These are phyloP conservation scores for Thera britannica DNA, from an alignment of 2,888 invertebrate genomes.

Conservation along the genomic window DNA sequence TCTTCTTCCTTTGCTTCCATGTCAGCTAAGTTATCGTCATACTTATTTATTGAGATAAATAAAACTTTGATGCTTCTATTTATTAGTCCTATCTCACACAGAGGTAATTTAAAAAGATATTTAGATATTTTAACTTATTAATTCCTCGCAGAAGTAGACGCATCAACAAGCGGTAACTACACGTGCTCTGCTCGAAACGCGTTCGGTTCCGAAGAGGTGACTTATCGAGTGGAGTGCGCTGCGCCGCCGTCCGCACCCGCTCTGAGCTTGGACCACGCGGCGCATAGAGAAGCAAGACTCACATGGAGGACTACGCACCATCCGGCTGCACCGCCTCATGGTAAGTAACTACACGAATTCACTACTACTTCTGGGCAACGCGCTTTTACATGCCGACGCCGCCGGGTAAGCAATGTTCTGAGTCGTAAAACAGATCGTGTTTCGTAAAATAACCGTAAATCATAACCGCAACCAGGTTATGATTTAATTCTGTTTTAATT, in stretches of 20 bases:
- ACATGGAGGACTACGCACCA: slow-evolving; percentile 83
- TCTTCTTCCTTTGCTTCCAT: no score
- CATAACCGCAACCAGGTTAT: no score
- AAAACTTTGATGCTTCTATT: no score
- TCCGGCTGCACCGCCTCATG: slow-evolving; percentile 83
- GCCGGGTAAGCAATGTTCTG: no score
- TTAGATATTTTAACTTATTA: not conserved
- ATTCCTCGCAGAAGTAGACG: slow-evolving; percentile 85
- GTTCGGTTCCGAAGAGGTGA: slow-evolving; percentile 92
- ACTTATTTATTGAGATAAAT: no score
- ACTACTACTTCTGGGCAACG: no score
- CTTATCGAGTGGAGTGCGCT: slow-evolving; percentile 91
- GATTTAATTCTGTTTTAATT: no score
- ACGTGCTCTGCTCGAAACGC: slow-evolving; percentile 93
- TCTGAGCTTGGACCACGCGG: slow-evolving; percentile 88
- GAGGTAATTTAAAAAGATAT: not conserved
- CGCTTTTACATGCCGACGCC: no score
- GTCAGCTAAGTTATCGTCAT: no score
- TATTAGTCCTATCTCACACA: no score
- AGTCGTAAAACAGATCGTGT: no score
- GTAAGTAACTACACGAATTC: slow-evolving; percentile 43
- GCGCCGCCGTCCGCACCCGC: slow-evolving; percentile 89
- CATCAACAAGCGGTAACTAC: slow-evolving; percentile 90
- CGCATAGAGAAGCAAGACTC: slow-evolving; percentile 85
- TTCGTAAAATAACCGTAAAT: no score